These are phyloP conservation scores for Pediacus dermestoides DNA, from an alignment of 2,888 invertebrate genomes.

Conservation along the genomic window DNA sequence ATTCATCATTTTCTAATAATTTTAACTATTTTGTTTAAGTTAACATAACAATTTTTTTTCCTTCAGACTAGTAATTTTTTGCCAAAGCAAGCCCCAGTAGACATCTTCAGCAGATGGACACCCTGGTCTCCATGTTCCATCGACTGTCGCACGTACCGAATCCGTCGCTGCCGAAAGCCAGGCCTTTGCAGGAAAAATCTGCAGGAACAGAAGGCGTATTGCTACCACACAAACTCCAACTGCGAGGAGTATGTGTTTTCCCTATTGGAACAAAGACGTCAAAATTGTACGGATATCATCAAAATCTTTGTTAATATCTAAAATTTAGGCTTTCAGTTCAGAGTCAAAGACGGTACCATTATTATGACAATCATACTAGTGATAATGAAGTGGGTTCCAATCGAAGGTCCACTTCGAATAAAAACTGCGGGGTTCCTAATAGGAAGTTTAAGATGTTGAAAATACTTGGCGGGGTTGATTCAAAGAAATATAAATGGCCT, in stretches of 20 bases:
- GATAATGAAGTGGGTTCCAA: conserved; percentile 23
- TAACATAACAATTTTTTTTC: too few relatives aligned
- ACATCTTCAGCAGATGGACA: conserved; percentile 71
- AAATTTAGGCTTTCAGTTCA: too few relatives aligned
- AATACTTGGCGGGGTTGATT: conserved; percentile 83
- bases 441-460: conserved; percentile 57
- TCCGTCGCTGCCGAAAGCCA: conserved; percentile 71
- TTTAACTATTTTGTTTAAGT: too few relatives aligned
- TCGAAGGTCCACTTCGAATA: conserved; percentile 18
- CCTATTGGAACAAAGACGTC: conserved; percentile 41
- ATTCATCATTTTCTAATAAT: too few relatives aligned
- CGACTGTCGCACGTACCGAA: conserved; percentile 75
- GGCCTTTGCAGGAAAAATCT: conserved; percentile 74
- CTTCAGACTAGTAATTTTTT: conserved; percentile 40
- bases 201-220: conserved; percentile 79
- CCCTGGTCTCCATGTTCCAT: conserved; percentile 78
- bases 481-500: conserved; percentile 82
- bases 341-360: conserved; percentile 25
- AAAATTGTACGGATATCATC: conserved; percentile 6
- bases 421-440: conserved; percentile 39
- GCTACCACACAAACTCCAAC: conserved; percentile 75
- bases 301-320: too few relatives aligned
- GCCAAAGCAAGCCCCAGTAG: conserved; percentile 37
- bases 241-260: conserved; percentile 68
- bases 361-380: conserved; percentile 24